Conservation (phyloP, 2,113 vertebrate genomes). For the Thunnus maccoyii region DNA sequence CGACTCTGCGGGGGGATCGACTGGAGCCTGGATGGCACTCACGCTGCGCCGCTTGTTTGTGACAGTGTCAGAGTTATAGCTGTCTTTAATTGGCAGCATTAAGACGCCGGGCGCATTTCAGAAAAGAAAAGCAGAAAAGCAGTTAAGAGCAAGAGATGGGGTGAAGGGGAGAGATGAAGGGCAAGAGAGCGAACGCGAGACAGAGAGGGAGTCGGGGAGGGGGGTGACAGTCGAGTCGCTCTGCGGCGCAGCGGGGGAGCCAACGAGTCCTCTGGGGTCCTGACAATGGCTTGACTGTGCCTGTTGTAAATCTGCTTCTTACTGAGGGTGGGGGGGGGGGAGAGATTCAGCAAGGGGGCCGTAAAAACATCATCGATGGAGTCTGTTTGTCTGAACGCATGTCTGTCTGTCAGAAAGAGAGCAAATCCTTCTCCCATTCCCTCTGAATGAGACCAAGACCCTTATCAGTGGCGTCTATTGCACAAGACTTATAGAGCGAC, state of each 20-base stretch:
- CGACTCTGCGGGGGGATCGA: conserved; percentile 39
- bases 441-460: conserved; percentile 3
- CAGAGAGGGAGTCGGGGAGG: not conserved
- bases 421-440: conserved; percentile 1
- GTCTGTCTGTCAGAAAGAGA: conserved; percentile 32
- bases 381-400: conserved; percentile 57
- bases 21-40: conserved; percentile 58
- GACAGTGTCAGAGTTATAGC: conserved; percentile 65
- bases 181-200: not conserved
- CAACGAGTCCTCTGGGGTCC: conserved; percentile 60
- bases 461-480: conserved; percentile 16
- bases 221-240: conserved; percentile 8
- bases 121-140: conserved; percentile 41
- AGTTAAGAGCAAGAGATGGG: conserved; percentile 2
- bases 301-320: conserved; percentile 73
- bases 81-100: conserved; percentile 60
- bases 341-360: conserved; percentile 28
- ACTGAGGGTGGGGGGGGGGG: conserved; percentile 18
- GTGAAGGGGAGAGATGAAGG: not conserved
- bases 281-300: conserved; percentile 60
- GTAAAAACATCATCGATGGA: conserved; percentile 67
- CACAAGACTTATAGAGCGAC: conserved; percentile 2
- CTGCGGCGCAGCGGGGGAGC: conserved; percentile 27
- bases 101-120: conserved; percentile 25
- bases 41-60: conserved; percentile 63